Percentiles rank a stretch among this genome's conserved stretches.
Evolutionary conservation across 2,888 invertebrate species (phyloP).

Genomic region (Caenorhabditis japonica): DNA sequence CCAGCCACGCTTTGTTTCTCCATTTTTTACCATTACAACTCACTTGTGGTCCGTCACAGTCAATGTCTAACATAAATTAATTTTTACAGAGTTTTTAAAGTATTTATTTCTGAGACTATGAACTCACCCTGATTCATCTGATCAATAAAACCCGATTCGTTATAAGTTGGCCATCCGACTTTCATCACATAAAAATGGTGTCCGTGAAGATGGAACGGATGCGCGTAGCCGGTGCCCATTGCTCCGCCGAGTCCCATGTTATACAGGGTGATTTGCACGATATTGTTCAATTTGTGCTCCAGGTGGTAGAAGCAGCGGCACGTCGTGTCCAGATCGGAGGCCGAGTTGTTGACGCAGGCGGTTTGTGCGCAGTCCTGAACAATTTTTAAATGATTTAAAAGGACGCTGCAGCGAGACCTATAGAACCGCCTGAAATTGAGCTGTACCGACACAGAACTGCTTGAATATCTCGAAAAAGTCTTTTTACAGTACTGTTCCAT

Average conservation of each 20-base stretch:
- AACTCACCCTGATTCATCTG: conserved; percentile 64
- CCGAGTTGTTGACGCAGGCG: conserved; percentile 42
- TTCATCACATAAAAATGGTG: conserved; percentile 74
- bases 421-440: too few species aligned
- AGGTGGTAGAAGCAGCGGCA: conserved; percentile 73
- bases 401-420: too few species aligned
- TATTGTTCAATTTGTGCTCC: conserved; percentile 67
- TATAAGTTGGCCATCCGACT: conserved; percentile 70
- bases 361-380: conserved; percentile 48
- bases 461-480: too few species aligned
- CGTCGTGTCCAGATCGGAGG: conserved; percentile 54
- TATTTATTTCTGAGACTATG: conserved; percentile 53
- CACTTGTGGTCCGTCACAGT: conserved; percentile 33
- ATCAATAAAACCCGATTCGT: conserved; percentile 59
- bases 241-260: conserved; percentile 74
- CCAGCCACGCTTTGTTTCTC: conserved; percentile 60
- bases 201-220: conserved; percentile 74
- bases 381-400: too few species aligned
- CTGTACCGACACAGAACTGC: too few species aligned
- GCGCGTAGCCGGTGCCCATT: conserved; percentile 67
- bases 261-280: conserved; percentile 73
- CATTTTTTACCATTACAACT: conserved; percentile 55
- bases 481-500: too few species aligned
- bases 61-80: conserved; percentile 12
- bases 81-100: neutral